Evolutionary conservation across 92 coral and sea anemone genomes (phyloP), one percentile per base, ranked within the genome.

Genomic region (Epizoanthus rinbou): DNA sequence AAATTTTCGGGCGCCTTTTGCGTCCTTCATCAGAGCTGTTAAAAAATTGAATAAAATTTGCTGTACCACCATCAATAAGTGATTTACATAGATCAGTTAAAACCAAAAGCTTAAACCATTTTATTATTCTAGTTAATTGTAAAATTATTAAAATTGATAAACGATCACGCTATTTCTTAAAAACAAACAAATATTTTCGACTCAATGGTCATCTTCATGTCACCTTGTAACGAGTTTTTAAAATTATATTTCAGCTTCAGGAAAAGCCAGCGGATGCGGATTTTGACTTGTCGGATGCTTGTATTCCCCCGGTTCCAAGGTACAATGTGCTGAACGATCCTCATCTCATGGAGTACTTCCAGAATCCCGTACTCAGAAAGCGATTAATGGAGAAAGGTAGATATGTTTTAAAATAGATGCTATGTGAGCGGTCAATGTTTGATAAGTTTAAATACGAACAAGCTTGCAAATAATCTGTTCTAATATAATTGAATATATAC

Each of bases 241-340:
- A 1, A 33, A 25, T 75, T 85, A 33, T 8, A 9, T 76, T 82
- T 31, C 74, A 95, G 98, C 85, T 95, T 24, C 91, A 87, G 50
- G 91, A 94, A 67, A 86, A 80, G 72, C 93, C 98, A 10, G 57
- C 80, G 57, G 90, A 92, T 31, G 94, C 92, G 6, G 93, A 94
- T 21, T 97, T 97, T 59, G 99, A 97, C 71, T 81, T 97, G 66
- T 90, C 92, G 2, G 99, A 94, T 45, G 88, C 91, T 1, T 85
- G 45, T 28, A 86, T 79, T 22, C 84, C 83, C 13, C 82, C 91
- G 18, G 84, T 85, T 10, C 89, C 98, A 0, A 66, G 60, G 6
- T 97, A 97, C 91, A 94, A 94, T 56, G 91, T 87, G 45, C 90
- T 97, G 0, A 94, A 97, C 68, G 99, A 97, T 47, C 91, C 92